A percentile compares a stretch with the other conserved stretches of the same genome.
phyloP scores from a whole-genome alignment of 1,140 invertebrate genomes.

The Drosophila neocordata region DNA sequence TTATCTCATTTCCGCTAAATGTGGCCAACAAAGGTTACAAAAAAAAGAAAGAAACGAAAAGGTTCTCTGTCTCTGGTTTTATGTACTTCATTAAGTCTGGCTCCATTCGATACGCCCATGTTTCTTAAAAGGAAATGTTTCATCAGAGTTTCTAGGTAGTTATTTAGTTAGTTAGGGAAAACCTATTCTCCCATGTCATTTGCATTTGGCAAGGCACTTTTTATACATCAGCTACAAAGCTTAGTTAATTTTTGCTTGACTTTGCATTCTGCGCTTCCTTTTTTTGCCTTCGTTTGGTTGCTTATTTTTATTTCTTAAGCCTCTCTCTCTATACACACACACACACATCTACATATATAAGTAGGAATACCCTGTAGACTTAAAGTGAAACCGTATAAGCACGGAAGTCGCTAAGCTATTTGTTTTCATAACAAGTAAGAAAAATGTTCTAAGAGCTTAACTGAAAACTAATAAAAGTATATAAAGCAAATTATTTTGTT shows the following conservation, averaged over 20 bases:
- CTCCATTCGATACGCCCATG: background rate
- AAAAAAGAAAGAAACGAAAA: background rate
- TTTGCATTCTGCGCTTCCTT: slow-evolving; percentile 29
- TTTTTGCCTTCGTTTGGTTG: slow-evolving; percentile 3
- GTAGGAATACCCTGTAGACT: background rate
- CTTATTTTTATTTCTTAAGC: slow-evolving; percentile 17
- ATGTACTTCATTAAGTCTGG: slow-evolving; percentile 4
- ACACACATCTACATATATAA: background rate
- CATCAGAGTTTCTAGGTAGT: background rate
- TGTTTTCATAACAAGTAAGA: background rate
- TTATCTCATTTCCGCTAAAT: background rate
- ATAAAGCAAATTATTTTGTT: too few relatives aligned
- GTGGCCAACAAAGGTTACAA: background rate
- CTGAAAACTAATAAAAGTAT: too few relatives aligned
- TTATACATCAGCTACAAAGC: background rate
- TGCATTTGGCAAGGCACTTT: slow-evolving; percentile 8
- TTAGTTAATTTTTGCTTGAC: slow-evolving; percentile 60
- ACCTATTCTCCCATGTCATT: background rate
- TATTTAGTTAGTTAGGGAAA: background rate
- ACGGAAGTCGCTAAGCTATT: background rate
- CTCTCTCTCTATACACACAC: background rate
- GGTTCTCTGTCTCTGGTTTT: background rate
- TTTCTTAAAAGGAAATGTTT: background rate
- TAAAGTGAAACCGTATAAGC: background rate
- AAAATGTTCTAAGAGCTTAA: too few relatives aligned